Evolutionary conservation across 2,888 invertebrate genomes (phyloP).

Genomic region (Plemyria rubiginata): DNA sequence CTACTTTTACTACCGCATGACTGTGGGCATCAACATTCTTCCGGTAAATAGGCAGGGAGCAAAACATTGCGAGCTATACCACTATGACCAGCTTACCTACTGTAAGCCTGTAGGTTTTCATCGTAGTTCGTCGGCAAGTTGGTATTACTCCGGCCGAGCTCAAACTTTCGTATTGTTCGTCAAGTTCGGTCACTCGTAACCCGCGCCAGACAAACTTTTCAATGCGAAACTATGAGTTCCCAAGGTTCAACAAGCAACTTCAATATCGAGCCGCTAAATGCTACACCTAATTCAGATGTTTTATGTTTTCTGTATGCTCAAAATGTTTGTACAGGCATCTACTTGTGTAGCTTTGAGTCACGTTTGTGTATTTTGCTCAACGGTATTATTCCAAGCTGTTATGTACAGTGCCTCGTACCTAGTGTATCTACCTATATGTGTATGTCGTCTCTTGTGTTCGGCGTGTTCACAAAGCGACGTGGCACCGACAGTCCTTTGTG

Average conservation of each 20-base stretch:
- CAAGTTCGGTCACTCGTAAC: conserved; percentile 69
- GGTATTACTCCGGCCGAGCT: conserved; percentile 46
- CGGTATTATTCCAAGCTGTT: conserved; percentile 35
- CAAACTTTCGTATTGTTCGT: conserved; percentile 68
- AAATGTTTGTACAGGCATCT: conserved; percentile 24
- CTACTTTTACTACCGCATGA: background rate
- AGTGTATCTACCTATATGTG: conserved; percentile 12
- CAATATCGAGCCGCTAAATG: conserved; percentile 47
- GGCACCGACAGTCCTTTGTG: conserved; percentile 76
- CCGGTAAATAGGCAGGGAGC: background rate
- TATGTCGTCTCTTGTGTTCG: conserved; percentile 41
- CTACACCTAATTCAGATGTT: conserved; percentile 57
- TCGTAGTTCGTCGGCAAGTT: background rate
- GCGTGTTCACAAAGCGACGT: conserved; percentile 63
- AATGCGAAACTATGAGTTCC: conserved; percentile 67
- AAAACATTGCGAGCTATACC: background rate
- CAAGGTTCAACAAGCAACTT: conserved; percentile 61
- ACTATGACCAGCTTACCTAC: background rate
- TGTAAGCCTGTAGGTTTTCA: conserved; percentile 2
- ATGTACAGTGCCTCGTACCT: conserved; percentile 5
- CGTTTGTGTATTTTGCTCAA: conserved; percentile 45
- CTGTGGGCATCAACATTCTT: background rate
- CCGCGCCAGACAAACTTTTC: conserved; percentile 64
- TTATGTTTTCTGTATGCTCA: conserved; percentile 46
- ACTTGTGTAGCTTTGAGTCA: conserved; percentile 49